Base-by-base conservation (phyloP, 2,113 vertebrate species). In the Burhinus bistriatus region DNA sequence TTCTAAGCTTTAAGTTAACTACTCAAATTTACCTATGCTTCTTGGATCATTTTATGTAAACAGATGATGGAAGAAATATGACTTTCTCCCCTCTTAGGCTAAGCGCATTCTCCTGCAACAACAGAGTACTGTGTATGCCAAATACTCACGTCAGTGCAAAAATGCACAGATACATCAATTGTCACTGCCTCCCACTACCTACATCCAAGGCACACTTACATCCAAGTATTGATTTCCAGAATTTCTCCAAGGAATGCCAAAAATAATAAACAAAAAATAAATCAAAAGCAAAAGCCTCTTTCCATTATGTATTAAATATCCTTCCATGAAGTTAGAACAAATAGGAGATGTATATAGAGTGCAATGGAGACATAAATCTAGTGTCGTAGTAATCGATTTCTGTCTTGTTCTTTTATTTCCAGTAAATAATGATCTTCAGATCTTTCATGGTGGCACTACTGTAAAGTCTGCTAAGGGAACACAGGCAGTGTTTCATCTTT, bases 221-320 rank as follows among this genome's bases (percentile, higher is more conserved):
- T 62, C 89, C 69, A 94, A 90, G 89, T 98, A 98, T 98, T 95
- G 97, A 98, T 97, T 98, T 97, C 97, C 94, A 97, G 93, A 98
- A 98, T 97, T 98, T 94, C 97, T 97, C 96, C 90, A 95, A 97
- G 96, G 96, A 96, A 98, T 94, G 97, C 91, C 97, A 98, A 97
- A 98, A 98, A 98, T 96, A 98, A 98, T 98, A 98, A 98, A 98
- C 96, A 96, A 98, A 98, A 98, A 97, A 98, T 98, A 98, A 98
- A 98, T 97, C 94, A 98, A 98, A 98, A 97, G 89, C 91, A 98
- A 98, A 97, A 98, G 93, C 85, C 96, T 96, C 93, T 93, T 98
- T 98, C 97, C 95, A 97, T 98, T 98, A 98, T 95, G 97, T 98
- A 98, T 98, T 98, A 98, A 98, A 98, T 97, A 98, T 98, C 97